These are phyloP conservation scores for Disparrhopalites patrizii DNA, from an alignment of 2,888 invertebrate genomes.

Conservation along the genomic window DNA sequence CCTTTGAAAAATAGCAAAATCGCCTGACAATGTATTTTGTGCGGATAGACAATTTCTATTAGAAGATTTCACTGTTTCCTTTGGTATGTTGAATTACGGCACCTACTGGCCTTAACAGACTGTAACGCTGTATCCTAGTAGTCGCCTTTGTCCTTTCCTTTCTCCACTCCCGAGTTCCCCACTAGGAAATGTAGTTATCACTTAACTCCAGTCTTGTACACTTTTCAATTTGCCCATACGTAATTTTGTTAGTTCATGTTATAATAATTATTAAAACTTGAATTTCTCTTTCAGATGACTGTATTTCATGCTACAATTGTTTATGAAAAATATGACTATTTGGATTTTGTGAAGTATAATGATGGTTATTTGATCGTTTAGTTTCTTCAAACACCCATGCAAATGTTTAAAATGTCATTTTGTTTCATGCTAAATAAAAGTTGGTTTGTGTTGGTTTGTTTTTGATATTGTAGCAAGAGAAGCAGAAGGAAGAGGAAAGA, in stretches of 20 bases:
- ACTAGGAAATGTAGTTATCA: background rate
- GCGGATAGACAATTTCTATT: too few species aligned
- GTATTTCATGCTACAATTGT: too few species aligned
- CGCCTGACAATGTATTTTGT: too few species aligned
- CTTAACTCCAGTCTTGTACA: too few species aligned
- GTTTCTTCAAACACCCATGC: too few species aligned
- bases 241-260: background rate
- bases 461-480: slow-evolving; percentile 60
- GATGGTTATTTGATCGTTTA: background rate
- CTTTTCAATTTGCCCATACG: background rate
- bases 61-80: too few species aligned
- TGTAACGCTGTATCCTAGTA: too few species aligned
- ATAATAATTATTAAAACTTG: background rate
- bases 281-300: background rate
- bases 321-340: background rate
- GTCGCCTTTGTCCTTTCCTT: background rate
- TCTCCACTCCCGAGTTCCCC: background rate
- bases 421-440: too few species aligned
- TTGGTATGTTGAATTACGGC: too few species aligned
- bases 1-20: too few species aligned
- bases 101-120: too few species aligned
- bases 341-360: background rate
- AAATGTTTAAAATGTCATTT: too few species aligned
- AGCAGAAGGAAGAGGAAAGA: slow-evolving; percentile 64
- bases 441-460: background rate